A percentile compares a stretch with the other conserved stretches of the same genome.
Evolutionary conservation across 2,888 invertebrate genomes (phyloP).

Genomic region (Hymenopus coronatus): DNA sequence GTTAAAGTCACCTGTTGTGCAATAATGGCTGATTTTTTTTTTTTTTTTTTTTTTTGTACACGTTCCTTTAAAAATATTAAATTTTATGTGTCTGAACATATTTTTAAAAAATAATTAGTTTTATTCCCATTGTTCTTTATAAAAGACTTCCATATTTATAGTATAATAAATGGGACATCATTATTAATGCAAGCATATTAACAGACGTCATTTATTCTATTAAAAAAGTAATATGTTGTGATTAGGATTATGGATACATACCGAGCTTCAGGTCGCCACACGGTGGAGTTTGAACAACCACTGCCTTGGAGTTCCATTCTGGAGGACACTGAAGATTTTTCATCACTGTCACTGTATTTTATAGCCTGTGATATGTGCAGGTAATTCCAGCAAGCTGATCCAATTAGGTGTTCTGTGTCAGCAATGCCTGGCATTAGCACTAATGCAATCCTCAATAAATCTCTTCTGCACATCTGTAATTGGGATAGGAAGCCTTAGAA

Average conservation of each 20-base stretch:
- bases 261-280: slow-evolving; percentile 29
- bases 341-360: background rate
- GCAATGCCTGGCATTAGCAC: background rate
- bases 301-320: slow-evolving; percentile 29
- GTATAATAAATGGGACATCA: too few relatives aligned
- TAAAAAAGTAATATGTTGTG: background rate
- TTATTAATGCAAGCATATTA: background rate
- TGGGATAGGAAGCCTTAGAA: background rate
- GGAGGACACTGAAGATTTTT: background rate
- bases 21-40: too few relatives aligned
- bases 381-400: background rate
- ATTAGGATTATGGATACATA: background rate
- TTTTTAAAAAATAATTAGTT: too few relatives aligned
- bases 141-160: too few relatives aligned
- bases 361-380: background rate
- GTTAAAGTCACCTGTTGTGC: too few relatives aligned
- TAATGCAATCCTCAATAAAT: background rate
- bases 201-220: background rate
- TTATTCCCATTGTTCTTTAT: too few relatives aligned
- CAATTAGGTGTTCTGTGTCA: background rate
- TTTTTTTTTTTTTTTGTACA: too few relatives aligned
- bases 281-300: slow-evolving; percentile 26
- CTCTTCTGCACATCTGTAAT: background rate
- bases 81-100: too few relatives aligned
- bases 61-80: too few relatives aligned